Evolutionary conservation across 1,140 invertebrate genomes (phyloP), one percentile per base, ranked within the genome.

Genomic region (Penaeus japonicus): DNA sequence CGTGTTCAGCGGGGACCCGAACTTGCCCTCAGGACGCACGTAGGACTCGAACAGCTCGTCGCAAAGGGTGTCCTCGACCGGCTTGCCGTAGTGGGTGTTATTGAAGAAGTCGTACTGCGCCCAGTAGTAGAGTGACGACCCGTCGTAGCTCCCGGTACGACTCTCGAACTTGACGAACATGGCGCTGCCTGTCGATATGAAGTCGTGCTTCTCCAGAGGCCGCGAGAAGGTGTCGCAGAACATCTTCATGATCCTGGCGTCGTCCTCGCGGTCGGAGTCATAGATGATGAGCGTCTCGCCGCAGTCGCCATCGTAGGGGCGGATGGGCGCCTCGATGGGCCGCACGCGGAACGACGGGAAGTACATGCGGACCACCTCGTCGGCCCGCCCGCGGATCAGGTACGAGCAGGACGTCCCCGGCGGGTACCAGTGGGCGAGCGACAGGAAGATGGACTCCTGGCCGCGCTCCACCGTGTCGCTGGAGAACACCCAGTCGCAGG

Each of bases 101-200:
- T 97, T 97, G 92, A 97, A 97, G 93, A 97, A 98, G 91, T 98
- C 96, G 90, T 97, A 98, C 92, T 97, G 96, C 0, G 96, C 96
- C 96, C 96, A 97, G 92, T 97, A 97, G 92, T 97, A 97, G 0
- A 98, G 92, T 0, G 96, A 97, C 27, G 95, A 95, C 94, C 92
- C 62, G 54, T 90, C 85, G 47, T 90, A 92, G 15, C 90, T 89
- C 90, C 93, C 93, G 1, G 96, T 97, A 92, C 97, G 97, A 92
- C 96, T 97, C 91, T 97, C 96, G 91, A 92, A 92, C 59, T 90
- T 91, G 18, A 98, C 96, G 91, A 96, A 97, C 70, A 98, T 94
- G 0, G 96, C 95, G 90, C 96, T 96, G 10, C 95, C 95, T 0
- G 96, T 96, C 0, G 96, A 97, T 0, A 97, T 96, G 91, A 98